Conservation (phyloP, 1,140 invertebrate species). For the Ooceraea biroi region DNA sequence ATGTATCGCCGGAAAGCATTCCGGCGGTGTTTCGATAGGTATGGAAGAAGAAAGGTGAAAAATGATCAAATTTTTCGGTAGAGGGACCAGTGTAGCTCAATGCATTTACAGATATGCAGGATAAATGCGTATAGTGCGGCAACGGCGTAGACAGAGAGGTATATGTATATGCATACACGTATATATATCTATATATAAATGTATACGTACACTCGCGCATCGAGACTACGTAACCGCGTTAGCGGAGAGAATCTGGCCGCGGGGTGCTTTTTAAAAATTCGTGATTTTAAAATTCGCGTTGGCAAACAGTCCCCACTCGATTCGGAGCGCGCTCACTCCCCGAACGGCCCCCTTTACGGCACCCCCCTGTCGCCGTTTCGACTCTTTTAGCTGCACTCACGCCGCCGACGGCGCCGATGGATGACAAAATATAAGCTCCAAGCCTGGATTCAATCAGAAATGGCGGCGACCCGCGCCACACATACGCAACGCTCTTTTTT, state of each 20-base stretch:
- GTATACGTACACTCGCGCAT: conserved; percentile 65
- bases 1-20: conserved; percentile 34
- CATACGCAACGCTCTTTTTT: conserved; percentile 70
- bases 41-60: conserved; percentile 67
- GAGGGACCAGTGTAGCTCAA: conserved; percentile 69
- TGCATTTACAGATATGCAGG: conserved; percentile 76
- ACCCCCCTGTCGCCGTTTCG: conserved; percentile 72
- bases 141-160: conserved; percentile 10
- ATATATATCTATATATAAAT: conserved; percentile 1
- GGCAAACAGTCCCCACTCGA: conserved; percentile 76
- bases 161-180: not conserved
- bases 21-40: conserved; percentile 50
- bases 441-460: conserved; percentile 82
- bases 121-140: conserved; percentile 73
- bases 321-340: conserved; percentile 64
- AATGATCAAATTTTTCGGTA: conserved; percentile 73
- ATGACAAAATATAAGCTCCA: conserved; percentile 81
- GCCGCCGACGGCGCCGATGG: conserved; percentile 77
- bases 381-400: conserved; percentile 78
- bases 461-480: conserved; percentile 78
- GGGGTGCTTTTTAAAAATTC: conserved; percentile 79
- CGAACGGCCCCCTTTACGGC: conserved; percentile 60
- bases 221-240: conserved; percentile 77
- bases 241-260: conserved; percentile 77
- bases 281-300: conserved; percentile 80